These are phyloP conservation scores for Cataglyphis cursor DNA, from an alignment of 2,888 invertebrate genomes.

Conservation along the genomic window DNA sequence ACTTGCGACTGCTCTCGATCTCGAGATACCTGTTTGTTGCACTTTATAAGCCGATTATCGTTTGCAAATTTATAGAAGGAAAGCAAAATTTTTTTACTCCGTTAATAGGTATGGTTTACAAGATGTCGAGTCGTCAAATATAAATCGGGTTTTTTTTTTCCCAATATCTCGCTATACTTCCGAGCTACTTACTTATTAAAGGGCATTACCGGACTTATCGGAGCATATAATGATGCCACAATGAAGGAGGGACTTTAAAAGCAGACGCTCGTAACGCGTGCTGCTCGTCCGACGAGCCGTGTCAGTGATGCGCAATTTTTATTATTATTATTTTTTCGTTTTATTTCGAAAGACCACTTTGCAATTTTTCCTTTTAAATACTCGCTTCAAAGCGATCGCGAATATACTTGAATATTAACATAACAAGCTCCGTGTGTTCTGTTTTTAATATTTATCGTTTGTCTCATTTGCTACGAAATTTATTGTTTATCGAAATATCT, in stretches of 20 bases:
- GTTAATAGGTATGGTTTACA: conserved; percentile 25
- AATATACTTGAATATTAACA: conserved; percentile 21
- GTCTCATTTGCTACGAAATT: neutral
- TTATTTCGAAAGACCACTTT: conserved; percentile 32
- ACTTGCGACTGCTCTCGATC: neutral
- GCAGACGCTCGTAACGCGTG: conserved; percentile 46
- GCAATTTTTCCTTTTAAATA: conserved; percentile 37
- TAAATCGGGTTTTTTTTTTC: conserved; percentile 47
- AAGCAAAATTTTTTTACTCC: conserved; percentile 28
- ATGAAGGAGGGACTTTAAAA: conserved; percentile 48
- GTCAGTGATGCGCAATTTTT: conserved; percentile 38
- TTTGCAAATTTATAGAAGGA: neutral
- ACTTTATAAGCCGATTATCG: conserved; percentile 22
- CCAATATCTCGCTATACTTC: conserved; percentile 37
- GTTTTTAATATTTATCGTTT: neutral
- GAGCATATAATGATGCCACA: conserved; percentile 53
- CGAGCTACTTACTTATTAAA: conserved; percentile 51
- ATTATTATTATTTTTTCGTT: neutral
- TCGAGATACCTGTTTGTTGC: neutral
- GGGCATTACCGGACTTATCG: conserved; percentile 53
- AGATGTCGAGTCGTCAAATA: conserved; percentile 28
- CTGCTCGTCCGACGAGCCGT: conserved; percentile 41
- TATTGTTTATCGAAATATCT: neutral
- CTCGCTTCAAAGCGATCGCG: conserved; percentile 21
- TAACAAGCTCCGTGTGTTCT: conserved; percentile 6